Conservation (phyloP, 2,888 invertebrate species). For the Hypomecis punctinalis region DNA sequence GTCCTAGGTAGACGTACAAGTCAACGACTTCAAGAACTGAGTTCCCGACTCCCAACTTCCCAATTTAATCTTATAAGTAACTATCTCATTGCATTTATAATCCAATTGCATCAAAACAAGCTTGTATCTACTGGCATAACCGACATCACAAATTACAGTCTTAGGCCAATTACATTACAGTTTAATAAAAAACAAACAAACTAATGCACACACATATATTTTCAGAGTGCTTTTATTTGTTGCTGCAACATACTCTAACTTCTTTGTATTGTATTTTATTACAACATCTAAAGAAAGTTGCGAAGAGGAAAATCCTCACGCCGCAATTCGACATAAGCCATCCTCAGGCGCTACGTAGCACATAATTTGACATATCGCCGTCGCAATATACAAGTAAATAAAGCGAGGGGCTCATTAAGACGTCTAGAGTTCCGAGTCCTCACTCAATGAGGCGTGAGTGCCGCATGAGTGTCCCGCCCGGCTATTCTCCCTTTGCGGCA, state of each 20-base stretch:
- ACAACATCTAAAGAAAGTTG: slow-evolving; percentile 7
- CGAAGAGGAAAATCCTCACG: slow-evolving; percentile 4
- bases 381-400: slow-evolving; percentile 40
- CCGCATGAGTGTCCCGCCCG: slow-evolving; percentile 54
- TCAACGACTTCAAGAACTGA: too few relatives aligned
- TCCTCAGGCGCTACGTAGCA: slow-evolving; percentile 7
- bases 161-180: too few relatives aligned
- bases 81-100: too few relatives aligned
- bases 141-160: too few relatives aligned
- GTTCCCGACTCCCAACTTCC: too few relatives aligned
- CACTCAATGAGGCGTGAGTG: slow-evolving; percentile 66
- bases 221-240: not conserved
- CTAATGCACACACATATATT: too few relatives aligned
- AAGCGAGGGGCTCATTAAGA: slow-evolving; percentile 67
- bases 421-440: slow-evolving; percentile 65
- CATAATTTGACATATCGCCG: slow-evolving; percentile 29
- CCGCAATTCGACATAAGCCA: slow-evolving; percentile 16
- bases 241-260: not conserved
- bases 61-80: too few relatives aligned
- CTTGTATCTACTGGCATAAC: too few relatives aligned
- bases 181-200: too few relatives aligned
- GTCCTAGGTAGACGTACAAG: too few relatives aligned
- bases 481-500: slow-evolving; percentile 45
- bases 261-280: not conserved
- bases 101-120: too few relatives aligned